phyloP scores from a whole-genome alignment of 2,797 vertebrate species.

The Eidolon dupreanum region DNA sequence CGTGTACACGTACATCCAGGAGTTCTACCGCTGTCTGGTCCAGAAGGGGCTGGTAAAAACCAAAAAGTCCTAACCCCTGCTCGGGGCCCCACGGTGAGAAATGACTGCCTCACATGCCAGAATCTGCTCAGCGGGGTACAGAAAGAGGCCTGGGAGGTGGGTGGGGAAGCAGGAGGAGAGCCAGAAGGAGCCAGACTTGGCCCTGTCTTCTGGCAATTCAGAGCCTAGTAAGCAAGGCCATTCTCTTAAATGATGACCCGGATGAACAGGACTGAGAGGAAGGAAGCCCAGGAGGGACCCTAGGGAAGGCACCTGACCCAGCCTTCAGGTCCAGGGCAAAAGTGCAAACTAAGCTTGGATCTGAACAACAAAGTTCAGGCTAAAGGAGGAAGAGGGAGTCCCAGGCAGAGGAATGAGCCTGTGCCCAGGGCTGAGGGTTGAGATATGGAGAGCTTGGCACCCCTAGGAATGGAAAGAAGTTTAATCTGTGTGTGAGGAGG shows the following conservation, averaged over 20 bases:
- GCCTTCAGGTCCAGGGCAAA: background rate
- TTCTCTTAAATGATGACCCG: background rate
- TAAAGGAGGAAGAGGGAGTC: background rate
- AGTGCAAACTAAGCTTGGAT: background rate
- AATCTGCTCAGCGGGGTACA: background rate
- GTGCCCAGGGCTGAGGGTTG: background rate
- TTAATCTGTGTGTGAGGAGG: background rate
- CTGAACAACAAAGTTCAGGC: background rate
- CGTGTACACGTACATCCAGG: constrained; percentile 99
- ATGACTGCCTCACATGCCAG: background rate
- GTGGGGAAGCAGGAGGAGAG: background rate
- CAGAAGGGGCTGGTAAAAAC: constrained; percentile 99
- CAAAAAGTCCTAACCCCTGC: constrained; percentile 95
- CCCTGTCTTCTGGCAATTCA: background rate
- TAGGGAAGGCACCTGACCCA: background rate
- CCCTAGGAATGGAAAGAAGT: background rate
- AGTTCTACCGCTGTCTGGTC: constrained; percentile 99
- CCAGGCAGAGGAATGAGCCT: background rate
- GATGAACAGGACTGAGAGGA: background rate
- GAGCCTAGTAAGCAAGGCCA: background rate
- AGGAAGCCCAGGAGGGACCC: background rate
- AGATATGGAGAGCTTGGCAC: background rate
- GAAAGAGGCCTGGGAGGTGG: background rate
- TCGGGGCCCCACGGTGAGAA: constrained; percentile 93
- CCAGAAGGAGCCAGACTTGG: background rate